Evolutionary conservation across 2,797 vertebrate genomes (phyloP), one percentile per base, ranked within the genome.

Genomic region (Mycteria americana): DNA sequence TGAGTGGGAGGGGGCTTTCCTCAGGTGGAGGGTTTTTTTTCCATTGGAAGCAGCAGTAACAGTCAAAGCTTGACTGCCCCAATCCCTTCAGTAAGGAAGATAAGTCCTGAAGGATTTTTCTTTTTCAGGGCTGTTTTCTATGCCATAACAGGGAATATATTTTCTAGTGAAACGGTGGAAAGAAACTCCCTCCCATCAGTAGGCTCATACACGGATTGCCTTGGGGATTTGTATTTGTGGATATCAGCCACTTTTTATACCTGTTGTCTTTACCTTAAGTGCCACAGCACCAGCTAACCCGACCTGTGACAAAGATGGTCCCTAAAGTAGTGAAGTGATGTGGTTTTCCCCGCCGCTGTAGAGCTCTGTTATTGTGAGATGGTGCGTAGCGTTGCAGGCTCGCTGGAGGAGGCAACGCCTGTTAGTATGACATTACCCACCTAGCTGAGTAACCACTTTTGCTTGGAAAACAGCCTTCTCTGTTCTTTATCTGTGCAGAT

Each of bases 321-420:
- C 70, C 21, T 46, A 10, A n/a, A 56, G 63, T 10, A 13, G 64
- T 5, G 53, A 11, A 2, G 4, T 2, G 51, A 2, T 12, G 19
- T 4, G 18, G 24, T 56, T 57, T 64, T 68, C 48, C 28, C 54
- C 0, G 0, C 54, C 37, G 53, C 43, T 0, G 0, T 5, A 7
- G 60, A 69, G 53, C 41, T 80, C 64, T n/a, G 22, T 18, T 18
- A 3, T 7, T 28, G 37, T 28, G 6, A 24, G 63, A 6, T 6
- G 13, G 6, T 3, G 11, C 2, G 1, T 35, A 17, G 57, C 18
- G 0, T 6, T 4, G 18, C 33, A 8, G 56, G 23, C 59, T 72
- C 1, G 2, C 37, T n/a, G 4, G 39, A 67, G 75, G 31, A 54
- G n/a, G 8, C 30, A 25, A 4, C 77, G 33, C 22, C 9, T 16